A percentile compares a stretch with the other conserved stretches of the same genome.
Evolutionary conservation across 2,797 vertebrate genomes (phyloP).

Genomic region (Macroramphosus scolopax): DNA sequence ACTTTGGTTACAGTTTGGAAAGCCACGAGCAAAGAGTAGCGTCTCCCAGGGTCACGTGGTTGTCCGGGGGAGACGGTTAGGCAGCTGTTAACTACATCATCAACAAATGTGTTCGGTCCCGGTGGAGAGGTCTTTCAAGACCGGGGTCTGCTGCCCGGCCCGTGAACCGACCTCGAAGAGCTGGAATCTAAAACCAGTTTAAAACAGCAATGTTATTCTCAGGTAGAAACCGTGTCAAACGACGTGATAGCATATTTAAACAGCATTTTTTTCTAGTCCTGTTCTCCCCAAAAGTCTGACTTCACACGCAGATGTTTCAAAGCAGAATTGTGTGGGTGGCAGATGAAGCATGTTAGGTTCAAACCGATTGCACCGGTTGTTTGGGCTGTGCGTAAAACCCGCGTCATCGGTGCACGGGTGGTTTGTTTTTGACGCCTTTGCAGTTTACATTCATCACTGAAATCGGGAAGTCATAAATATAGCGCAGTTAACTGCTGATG

Average conservation of each 20-base stretch:
- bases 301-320: neutral
- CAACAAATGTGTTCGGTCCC: neutral
- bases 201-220: neutral
- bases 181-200: neutral
- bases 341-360: too few relatives aligned
- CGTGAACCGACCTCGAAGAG: too few relatives aligned
- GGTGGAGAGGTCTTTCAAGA: too few relatives aligned
- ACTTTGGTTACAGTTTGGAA: too few relatives aligned
- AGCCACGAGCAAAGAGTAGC: too few relatives aligned
- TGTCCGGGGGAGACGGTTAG: constrained; percentile 4
- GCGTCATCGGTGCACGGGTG: constrained; percentile 27
- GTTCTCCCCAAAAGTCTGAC: neutral
- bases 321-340: too few relatives aligned
- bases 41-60: constrained; percentile 13
- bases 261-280: neutral
- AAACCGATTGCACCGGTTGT: neutral
- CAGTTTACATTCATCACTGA: neutral
- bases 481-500: neutral
- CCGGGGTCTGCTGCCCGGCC: too few relatives aligned
- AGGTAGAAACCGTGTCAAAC: too few relatives aligned
- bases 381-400: constrained; percentile 33
- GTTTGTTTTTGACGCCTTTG: constrained; percentile 9
- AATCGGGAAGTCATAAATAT: neutral
- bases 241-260: too few relatives aligned
- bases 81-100: constrained; percentile 11